These are phyloP conservation scores for Lasiurus borealis DNA, from an alignment of 2,113 vertebrate species.

Conservation along the genomic window DNA sequence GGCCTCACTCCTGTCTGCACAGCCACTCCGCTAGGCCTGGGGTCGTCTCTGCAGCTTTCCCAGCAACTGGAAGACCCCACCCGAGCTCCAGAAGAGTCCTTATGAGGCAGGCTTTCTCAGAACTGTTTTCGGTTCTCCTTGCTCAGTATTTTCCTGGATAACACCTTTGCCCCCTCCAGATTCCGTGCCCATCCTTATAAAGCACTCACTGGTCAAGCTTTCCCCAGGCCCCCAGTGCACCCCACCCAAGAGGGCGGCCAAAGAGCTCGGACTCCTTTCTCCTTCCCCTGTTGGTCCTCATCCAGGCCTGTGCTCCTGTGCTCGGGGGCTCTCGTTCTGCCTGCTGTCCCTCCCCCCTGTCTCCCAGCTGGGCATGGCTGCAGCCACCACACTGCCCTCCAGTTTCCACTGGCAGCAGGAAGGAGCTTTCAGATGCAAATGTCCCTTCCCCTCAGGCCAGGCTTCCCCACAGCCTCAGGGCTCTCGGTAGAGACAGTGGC, in stretches of 20 bases:
- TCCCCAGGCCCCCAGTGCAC: not conserved
- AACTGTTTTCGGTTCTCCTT: not conserved
- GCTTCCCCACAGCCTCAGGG: no score
- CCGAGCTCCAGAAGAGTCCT: not conserved
- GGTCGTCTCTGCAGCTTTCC: not conserved
- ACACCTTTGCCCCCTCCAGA: not conserved
- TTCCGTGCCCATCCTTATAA: not conserved
- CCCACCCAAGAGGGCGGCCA: not conserved
- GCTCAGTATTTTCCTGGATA: not conserved
- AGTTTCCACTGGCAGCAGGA: not conserved
- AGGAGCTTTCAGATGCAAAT: not conserved
- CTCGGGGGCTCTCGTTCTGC: no score
- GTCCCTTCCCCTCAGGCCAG: not conserved
- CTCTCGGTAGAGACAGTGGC: not conserved
- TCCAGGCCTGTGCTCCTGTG: not conserved
- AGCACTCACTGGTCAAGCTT: not conserved
- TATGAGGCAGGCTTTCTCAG: not conserved
- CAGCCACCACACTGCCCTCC: not conserved
- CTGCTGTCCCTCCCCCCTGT: not conserved
- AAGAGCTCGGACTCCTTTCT: no score
- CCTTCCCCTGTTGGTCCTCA: not conserved
- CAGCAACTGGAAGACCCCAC: not conserved
- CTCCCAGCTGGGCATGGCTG: not conserved
- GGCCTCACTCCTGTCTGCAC: not conserved
- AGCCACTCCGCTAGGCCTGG: not conserved